These are phyloP conservation scores for Hoplostethus atlanticus DNA, from an alignment of 2,797 vertebrate genomes.

Conservation along the genomic window DNA sequence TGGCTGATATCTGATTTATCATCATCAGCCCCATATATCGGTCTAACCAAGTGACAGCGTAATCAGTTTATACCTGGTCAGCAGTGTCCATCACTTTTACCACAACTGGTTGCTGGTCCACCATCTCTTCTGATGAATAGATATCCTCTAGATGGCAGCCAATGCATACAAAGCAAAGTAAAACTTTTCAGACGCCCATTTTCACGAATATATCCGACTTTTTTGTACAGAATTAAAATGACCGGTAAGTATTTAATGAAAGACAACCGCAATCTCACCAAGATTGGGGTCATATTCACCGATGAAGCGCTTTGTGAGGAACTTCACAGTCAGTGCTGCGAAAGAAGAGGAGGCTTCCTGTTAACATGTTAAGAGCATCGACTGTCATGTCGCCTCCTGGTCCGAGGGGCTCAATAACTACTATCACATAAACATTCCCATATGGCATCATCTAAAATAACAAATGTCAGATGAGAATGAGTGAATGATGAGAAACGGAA, in stretches of 20 bases:
- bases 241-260: slow-evolving; percentile 6
- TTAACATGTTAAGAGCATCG: slow-evolving; percentile 14
- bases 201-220: not conserved
- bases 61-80: slow-evolving; percentile 84
- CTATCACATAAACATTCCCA: slow-evolving; percentile 45
- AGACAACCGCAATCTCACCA: slow-evolving; percentile 81
- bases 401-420: slow-evolving; percentile 24
- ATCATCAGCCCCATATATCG: too few species aligned
- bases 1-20: too few species aligned
- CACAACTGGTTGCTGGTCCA: slow-evolving; percentile 91
- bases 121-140: slow-evolving; percentile 90
- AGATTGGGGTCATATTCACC: slow-evolving; percentile 92
- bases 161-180: slow-evolving; percentile 13
- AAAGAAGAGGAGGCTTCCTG: slow-evolving; percentile 38
- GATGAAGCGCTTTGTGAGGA: slow-evolving; percentile 95
- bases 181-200: not conserved
- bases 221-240: not conserved
- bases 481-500: too few species aligned
- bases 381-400: not conserved
- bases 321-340: slow-evolving; percentile 93
- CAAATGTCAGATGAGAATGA: not conserved
- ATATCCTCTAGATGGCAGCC: slow-evolving; percentile 88
- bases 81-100: slow-evolving; percentile 95
- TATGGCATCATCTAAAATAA: slow-evolving; percentile 9
- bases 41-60: too few species aligned